Conservation (phyloP, 1,140 invertebrate species). For the Drosophila arizonae region DNA sequence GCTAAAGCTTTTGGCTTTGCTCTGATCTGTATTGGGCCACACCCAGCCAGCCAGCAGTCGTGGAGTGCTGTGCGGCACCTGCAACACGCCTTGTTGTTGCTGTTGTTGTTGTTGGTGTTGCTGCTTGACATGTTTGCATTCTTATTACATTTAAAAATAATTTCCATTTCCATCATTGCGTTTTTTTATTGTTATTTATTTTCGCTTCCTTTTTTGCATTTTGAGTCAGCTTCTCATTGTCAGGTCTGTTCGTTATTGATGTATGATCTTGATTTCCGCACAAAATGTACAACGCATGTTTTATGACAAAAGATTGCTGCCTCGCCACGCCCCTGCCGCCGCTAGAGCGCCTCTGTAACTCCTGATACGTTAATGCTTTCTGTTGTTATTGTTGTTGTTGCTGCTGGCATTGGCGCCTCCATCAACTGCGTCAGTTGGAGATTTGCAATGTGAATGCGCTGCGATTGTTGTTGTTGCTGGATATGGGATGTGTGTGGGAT, state of each 20-base stretch:
- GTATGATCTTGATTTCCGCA: conserved; percentile 74
- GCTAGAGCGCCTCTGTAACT: background rate
- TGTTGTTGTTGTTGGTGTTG: background rate
- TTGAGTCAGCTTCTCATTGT: conserved; percentile 63
- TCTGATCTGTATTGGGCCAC: conserved; percentile 44
- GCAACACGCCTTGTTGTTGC: conserved; percentile 11
- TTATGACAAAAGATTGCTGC: conserved; percentile 46
- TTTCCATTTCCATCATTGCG: conserved; percentile 17
- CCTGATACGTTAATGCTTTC: conserved; percentile 17
- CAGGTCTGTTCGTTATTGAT: conserved; percentile 73
- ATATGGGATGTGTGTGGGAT: background rate
- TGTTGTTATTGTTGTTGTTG: conserved; percentile 9
- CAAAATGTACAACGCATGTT: conserved; percentile 42
- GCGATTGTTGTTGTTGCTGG: conserved; percentile 6
- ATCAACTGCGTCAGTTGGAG: conserved; percentile 25
- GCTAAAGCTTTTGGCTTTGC: conserved; percentile 1
- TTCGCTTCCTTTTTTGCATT: conserved; percentile 46
- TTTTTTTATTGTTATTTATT: conserved; percentile 10
- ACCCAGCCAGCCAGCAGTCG: conserved; percentile 18
- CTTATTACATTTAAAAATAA: conserved; percentile 49
- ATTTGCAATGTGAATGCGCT: conserved; percentile 32
- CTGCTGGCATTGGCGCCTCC: conserved; percentile 34
- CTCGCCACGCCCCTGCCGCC: background rate
- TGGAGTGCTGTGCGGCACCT: conserved; percentile 25
- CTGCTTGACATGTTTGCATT: conserved; percentile 40